Percentiles rank a stretch among this genome's conserved stretches.
These are phyloP conservation scores for Hemistola chrysoprasaria DNA, from an alignment of 2,888 invertebrate species.

Conservation along the genomic window DNA sequence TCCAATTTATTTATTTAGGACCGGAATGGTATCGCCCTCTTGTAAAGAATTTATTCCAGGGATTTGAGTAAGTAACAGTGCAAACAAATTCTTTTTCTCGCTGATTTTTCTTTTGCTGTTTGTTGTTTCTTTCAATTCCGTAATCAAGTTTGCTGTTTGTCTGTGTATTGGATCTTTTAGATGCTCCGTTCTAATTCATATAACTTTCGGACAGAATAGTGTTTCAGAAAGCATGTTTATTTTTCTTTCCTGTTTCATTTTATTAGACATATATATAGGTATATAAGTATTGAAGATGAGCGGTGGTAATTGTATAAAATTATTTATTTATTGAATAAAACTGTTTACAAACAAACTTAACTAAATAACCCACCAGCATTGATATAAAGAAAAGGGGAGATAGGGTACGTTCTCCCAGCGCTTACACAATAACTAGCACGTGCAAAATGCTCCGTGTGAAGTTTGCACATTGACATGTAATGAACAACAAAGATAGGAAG, in stretches of 20 bases:
- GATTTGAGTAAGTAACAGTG: constrained; percentile 54
- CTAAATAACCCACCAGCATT: too few relatives aligned
- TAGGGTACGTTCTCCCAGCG: too few relatives aligned
- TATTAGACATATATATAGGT: too few relatives aligned
- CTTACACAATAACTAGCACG: too few relatives aligned
- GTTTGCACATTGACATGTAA: too few relatives aligned
- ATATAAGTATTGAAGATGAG: too few relatives aligned
- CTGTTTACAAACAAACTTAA: too few relatives aligned
- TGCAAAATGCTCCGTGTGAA: too few relatives aligned
- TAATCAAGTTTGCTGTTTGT: constrained; percentile 66
- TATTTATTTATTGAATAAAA: too few relatives aligned
- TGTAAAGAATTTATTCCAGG: constrained; percentile 48
- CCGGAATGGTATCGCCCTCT: constrained; percentile 40
- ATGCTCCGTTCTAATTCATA: constrained; percentile 36
- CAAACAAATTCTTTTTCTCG: constrained; percentile 55
- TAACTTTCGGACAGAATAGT: constrained; percentile 18
- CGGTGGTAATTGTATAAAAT: too few relatives aligned
- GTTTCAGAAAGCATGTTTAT: constrained; percentile 1
- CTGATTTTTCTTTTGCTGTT: constrained; percentile 66
- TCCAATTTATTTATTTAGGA: constrained; percentile 35
- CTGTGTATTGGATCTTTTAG: constrained; percentile 49
- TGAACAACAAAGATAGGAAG: too few relatives aligned
- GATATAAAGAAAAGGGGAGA: too few relatives aligned
- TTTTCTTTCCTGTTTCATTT: background rate
- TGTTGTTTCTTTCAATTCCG: constrained; percentile 65